phyloP scores from a whole-genome alignment of 1,140 invertebrate species.

The Drosophila trapezifrons region DNA sequence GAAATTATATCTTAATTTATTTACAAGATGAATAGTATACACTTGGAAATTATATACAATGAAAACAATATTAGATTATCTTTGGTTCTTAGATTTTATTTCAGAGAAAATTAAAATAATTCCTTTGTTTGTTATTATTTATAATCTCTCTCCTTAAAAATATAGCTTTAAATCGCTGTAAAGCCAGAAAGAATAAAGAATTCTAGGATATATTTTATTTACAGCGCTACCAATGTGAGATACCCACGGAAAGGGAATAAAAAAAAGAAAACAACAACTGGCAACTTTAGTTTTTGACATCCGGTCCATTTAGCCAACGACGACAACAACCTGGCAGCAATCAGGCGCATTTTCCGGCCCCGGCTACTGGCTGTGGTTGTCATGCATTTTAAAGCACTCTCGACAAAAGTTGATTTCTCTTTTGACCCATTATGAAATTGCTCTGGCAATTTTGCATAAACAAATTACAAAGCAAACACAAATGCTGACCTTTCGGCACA shows the following conservation, averaged over 20 bases:
- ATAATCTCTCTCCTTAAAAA: too few relatives aligned
- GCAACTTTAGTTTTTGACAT: conserved; percentile 80
- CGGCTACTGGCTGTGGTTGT: conserved; percentile 53
- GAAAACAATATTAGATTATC: too few relatives aligned
- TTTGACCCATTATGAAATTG: conserved; percentile 83
- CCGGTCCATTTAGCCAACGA: conserved; percentile 80
- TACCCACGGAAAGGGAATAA: conserved; percentile 2
- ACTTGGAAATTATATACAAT: too few relatives aligned
- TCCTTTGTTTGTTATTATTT: too few relatives aligned
- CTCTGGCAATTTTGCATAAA: conserved; percentile 82
- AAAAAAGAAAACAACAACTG: conserved; percentile 42
- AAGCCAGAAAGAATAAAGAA: too few relatives aligned
- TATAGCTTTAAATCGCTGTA: too few relatives aligned
- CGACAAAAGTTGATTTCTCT: conserved; percentile 82
- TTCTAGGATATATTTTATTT: not conserved
- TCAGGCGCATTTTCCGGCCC: conserved; percentile 66
- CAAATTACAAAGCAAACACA: conserved; percentile 80
- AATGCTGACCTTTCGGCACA: conserved; percentile 64
- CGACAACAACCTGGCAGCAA: conserved; percentile 76
- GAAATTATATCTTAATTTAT: too few relatives aligned
- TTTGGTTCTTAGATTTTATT: too few relatives aligned
- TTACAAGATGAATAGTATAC: too few relatives aligned
- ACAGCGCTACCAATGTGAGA: not conserved
- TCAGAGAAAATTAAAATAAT: too few relatives aligned
- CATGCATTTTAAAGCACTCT: conserved; percentile 82